These are phyloP conservation scores for Drosophila subquinaria DNA, from an alignment of 2,888 invertebrate genomes.

Conservation along the genomic window DNA sequence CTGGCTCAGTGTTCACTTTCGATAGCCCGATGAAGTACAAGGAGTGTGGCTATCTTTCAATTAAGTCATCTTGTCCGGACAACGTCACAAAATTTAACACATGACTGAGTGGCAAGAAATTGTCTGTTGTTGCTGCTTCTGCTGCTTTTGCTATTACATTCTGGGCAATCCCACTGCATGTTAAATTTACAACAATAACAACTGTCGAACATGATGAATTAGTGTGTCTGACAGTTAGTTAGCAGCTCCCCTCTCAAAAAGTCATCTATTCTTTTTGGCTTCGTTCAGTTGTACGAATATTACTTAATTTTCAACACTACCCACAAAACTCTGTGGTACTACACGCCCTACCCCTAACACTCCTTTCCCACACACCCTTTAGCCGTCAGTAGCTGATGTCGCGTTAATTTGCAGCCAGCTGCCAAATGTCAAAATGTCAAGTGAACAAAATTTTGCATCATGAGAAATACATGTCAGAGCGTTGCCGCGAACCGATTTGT, in stretches of 20 bases:
- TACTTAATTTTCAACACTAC: constrained; percentile 53
- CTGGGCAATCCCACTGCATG: constrained; percentile 14
- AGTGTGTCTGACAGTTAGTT: constrained; percentile 47
- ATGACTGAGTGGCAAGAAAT: constrained; percentile 22
- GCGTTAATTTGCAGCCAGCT: constrained; percentile 76
- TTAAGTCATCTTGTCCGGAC: constrained; percentile 49
- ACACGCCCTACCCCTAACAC: neutral
- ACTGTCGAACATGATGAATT: constrained; percentile 77
- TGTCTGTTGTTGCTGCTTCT: constrained; percentile 6
- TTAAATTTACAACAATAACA: constrained; percentile 43
- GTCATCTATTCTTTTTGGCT: constrained; percentile 21
- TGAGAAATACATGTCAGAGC: constrained; percentile 72
- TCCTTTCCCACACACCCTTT: neutral
- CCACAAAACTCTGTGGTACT: constrained; percentile 8
- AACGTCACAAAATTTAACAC: constrained; percentile 43
- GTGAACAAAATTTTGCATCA: constrained; percentile 77
- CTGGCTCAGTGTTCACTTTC: constrained; percentile 26
- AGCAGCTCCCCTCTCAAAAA: constrained; percentile 14
- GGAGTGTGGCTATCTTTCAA: constrained; percentile 49
- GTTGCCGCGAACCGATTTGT: constrained; percentile 24
- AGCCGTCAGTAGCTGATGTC: constrained; percentile 33
- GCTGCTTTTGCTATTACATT: neutral
- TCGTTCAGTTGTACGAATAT: constrained; percentile 27
- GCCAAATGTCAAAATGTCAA: constrained; percentile 80
- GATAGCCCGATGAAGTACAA: constrained; percentile 1